Evolutionary conservation across 2,113 vertebrate species (phyloP), one percentile per base, ranked within the genome.

Genomic region (Ahaetulla prasina): DNA sequence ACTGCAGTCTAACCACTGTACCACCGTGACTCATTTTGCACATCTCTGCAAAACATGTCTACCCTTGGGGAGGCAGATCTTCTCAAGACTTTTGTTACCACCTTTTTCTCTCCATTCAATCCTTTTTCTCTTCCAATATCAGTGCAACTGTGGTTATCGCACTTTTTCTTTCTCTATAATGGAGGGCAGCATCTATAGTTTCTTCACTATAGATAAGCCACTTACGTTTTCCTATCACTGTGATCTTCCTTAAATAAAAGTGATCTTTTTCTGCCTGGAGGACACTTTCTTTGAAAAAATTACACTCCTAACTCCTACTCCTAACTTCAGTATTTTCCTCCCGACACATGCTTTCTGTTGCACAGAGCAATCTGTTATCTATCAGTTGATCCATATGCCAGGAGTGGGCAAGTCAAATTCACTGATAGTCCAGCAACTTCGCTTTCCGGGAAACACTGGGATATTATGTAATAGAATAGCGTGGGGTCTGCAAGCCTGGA

Each of bases 331-430:
- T 35, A n/a, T 35, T 74, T 74, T 20, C 16, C n/a, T 20, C n/a
- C n/a, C n/a, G 35, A 74, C 1, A 2, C 68, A 35, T 0, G n/a
- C n/a, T 74, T 74, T 74, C n/a, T 8, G n/a, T 18, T 74, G n/a
- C 68, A 8, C 16, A 74, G 68, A 74, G n/a, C 68, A 35, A 18
- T 35, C 68, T 74, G n/a, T n/a, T 74, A 74, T 39, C 68, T n/a
- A 8, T 16, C n/a, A 39, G 68, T 74, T 74, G n/a, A 16, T 74
- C n/a, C 68, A 39, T 74, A 18, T 74, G 63, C n/a, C 68, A 74
- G 16, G 68, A 20, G 68, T 85, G 47, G 50, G 18, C 88, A 87
- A 92, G 25, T 87, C 93, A 25, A 87, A 91, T 93, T 92, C 92
- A 27, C 52, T 55, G 89, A 1, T 39, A 45, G 54, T 85, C 91